These are phyloP conservation scores for Apus apus DNA, from an alignment of 2,113 vertebrate species.

Conservation along the genomic window DNA sequence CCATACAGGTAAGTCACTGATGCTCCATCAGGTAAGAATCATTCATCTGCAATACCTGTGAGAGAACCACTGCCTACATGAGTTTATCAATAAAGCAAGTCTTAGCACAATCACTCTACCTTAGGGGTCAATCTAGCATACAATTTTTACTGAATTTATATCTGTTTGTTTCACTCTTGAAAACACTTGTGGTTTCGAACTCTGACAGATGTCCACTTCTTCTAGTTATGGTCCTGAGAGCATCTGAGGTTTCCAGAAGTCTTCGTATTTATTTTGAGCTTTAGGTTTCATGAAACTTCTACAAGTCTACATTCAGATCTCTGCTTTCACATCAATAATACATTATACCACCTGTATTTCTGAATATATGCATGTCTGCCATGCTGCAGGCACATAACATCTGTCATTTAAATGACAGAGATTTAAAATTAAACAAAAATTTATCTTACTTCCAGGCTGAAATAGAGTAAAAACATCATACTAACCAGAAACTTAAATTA, in stretches of 20 bases:
- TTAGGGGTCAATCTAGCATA: not conserved
- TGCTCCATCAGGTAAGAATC: not conserved
- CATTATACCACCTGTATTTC: not conserved
- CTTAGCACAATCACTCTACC: not conserved
- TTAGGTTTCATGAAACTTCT: not conserved
- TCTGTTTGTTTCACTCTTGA: not conserved
- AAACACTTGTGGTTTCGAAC: not conserved
- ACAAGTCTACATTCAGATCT: not conserved
- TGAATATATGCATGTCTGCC: not conserved
- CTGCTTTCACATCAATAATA: not conserved
- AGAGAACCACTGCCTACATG: not conserved
- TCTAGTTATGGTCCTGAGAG: not conserved
- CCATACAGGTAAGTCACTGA: slow-evolving; percentile 90
- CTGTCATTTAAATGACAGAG: not conserved
- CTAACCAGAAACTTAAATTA: not conserved
- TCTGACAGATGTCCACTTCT: not conserved
- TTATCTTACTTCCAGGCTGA: not conserved
- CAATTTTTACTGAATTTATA: not conserved
- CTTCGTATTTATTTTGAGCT: not conserved
- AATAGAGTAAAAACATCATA: not conserved
- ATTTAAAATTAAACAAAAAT: not conserved
- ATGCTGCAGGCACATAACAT: not conserved
- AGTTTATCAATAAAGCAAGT: not conserved
- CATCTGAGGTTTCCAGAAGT: not conserved
- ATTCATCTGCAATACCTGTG: not conserved